phyloP scores from a whole-genome alignment of 2,888 invertebrate species.

The Dryadula phaetusa region DNA sequence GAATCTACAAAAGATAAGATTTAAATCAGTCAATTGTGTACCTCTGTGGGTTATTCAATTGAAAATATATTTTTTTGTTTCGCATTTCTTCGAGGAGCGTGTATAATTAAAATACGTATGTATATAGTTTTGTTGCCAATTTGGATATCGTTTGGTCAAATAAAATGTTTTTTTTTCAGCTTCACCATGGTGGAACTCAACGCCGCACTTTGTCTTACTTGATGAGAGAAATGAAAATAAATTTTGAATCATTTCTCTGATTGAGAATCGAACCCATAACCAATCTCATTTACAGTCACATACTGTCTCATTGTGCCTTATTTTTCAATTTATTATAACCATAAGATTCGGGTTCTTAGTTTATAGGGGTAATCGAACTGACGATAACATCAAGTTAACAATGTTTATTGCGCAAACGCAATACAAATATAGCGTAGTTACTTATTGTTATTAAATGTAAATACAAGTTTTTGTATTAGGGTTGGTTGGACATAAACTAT shows the following conservation, averaged over 20 bases:
- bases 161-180: neutral
- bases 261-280: no score
- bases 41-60: constrained; percentile 21
- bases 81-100: constrained; percentile 5
- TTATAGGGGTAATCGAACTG: constrained; percentile 37
- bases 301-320: neutral
- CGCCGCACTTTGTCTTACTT: no score
- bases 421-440: constrained; percentile 31
- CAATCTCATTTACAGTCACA: neutral
- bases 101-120: constrained; percentile 7
- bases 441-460: constrained; percentile 27
- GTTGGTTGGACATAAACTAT: no score
- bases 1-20: constrained; percentile 38
- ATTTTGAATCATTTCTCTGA: no score
- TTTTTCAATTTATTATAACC: no score
- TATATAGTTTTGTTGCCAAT: neutral
- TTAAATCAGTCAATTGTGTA: constrained; percentile 39
- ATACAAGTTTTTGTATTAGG: constrained; percentile 12
- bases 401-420: constrained; percentile 31
- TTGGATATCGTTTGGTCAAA: neutral
- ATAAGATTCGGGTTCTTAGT: no score
- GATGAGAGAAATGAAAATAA: neutral
- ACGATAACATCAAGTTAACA: constrained; percentile 34
- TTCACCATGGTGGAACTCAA: no score
- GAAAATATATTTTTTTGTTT: constrained; percentile 1